phyloP scores from a whole-genome alignment of 2,113 vertebrate species.

The Gila orcuttii region DNA sequence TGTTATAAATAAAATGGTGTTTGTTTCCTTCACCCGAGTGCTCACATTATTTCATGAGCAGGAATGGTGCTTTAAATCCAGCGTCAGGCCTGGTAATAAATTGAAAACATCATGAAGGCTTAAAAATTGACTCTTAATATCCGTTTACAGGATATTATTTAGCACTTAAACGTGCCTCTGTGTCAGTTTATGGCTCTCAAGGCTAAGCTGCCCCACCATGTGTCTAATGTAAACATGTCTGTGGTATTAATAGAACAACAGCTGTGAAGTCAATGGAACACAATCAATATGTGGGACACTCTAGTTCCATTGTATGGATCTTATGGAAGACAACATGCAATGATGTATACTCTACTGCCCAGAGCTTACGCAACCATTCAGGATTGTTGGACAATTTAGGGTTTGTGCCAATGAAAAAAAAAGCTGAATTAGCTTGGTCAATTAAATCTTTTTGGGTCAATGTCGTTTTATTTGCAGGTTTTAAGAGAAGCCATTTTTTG shows the following conservation, averaged over 20 bases:
- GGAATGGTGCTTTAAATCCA: constrained; percentile 11
- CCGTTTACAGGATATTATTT: constrained; percentile 19
- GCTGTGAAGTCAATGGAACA: constrained; percentile 33
- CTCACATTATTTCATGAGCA: background rate
- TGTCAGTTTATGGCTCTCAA: constrained; percentile 26
- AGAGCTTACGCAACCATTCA: background rate
- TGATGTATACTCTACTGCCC: background rate
- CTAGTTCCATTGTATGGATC: constrained; percentile 13
- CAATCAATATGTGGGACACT: constrained; percentile 41
- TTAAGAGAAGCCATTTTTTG: background rate
- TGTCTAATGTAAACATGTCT: constrained; percentile 25
- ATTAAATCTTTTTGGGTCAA: background rate
- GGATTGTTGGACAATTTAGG: background rate
- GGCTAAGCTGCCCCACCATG: constrained; percentile 21
- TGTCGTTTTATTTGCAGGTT: background rate
- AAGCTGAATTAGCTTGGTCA: background rate
- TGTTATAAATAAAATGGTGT: constrained; percentile 26
- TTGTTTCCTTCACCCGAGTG: background rate
- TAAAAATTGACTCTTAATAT: constrained; percentile 24
- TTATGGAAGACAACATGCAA: constrained; percentile 31
- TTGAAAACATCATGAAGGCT: constrained; percentile 17
- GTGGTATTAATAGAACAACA: constrained; percentile 43
- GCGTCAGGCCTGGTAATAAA: background rate
- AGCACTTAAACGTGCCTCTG: background rate
- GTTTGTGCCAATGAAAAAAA: background rate